A percentile compares a stretch with the other conserved stretches of the same genome.
phyloP scores from a whole-genome alignment of 2,888 invertebrate species.

The Monochamus alternatus region DNA sequence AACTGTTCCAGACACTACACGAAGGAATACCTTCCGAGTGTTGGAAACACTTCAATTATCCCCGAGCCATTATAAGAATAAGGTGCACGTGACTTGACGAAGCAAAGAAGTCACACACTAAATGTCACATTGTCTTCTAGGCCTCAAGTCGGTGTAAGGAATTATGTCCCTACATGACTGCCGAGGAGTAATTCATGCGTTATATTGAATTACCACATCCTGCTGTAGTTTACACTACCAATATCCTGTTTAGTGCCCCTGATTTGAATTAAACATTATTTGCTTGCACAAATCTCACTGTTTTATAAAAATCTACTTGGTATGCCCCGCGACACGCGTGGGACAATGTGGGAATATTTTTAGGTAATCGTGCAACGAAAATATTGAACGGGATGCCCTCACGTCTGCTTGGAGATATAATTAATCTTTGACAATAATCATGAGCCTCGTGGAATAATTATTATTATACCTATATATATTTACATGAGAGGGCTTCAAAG shows the following conservation, averaged over 20 bases:
- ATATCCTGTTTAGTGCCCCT: conserved; percentile 31
- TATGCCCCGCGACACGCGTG: neutral
- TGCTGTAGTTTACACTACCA: conserved; percentile 30
- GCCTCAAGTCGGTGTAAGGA: neutral
- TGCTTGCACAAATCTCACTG: conserved; percentile 13
- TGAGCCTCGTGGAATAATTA: no score
- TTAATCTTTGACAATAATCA: neutral
- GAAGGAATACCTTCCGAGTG: no score
- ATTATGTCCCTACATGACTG: neutral
- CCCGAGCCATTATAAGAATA: neutral
- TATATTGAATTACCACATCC: conserved; percentile 35
- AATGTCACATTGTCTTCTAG: neutral
- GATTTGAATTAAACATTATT: conserved; percentile 36
- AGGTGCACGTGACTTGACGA: neutral
- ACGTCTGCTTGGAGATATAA: neutral
- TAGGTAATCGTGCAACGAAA: neutral
- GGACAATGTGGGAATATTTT: conserved; percentile 31
- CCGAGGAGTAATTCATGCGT: conserved; percentile 24
- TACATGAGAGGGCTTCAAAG: no score
- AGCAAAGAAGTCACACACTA: neutral
- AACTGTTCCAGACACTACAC: no score
- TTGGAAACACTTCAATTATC: neutral
- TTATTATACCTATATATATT: no score
- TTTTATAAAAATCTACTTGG: conserved; percentile 10
- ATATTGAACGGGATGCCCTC: neutral